Base-by-base conservation (phyloP, 1,140 invertebrate species). In the Gonioctena quinquepunctata region DNA sequence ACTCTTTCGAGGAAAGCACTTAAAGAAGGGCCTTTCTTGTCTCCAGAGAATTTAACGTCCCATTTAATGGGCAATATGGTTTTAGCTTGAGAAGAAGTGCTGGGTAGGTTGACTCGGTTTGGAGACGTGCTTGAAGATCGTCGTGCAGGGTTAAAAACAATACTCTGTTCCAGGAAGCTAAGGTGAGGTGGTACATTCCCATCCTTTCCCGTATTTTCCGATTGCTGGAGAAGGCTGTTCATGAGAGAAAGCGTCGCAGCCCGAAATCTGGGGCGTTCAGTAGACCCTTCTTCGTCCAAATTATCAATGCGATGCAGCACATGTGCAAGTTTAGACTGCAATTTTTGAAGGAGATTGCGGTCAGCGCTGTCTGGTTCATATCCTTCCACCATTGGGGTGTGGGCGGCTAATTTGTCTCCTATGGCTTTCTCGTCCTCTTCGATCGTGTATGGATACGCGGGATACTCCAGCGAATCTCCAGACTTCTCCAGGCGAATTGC, bases 1-100 rank as follows among this genome's bases (percentile, higher is more conserved):
- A 66, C 48, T 28, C 25, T 28, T 23, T 73, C 68, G 1, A 73
- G 25, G 22, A 73, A 73, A 19, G 71, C 71, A 6, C 26, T 60
- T 4, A 73, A 13, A 5, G 66, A 69, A 16, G 28, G 3, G 23
- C 21, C 28, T 26, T 26, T 59, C 2, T 8, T 26, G 23, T 23
- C 22, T 18, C 56, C 56, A 23, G 3, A 3, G 16, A 59, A 59
- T 21, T 59, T 1, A 22, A 26, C 8, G 23, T 23, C 1, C 56
- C 23, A 59, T 16, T 27, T 59, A 59, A 8, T 8, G 5, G 56
- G 56, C 8, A 21, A 22, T 22, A 26, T 59, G 18, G 23, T 59
- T n/a, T 59, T 27, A 13, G n/a, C n/a, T 11, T 7, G 2, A 13
- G 28, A 33, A 7, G 8, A 33, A 11, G 28, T 11, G 8, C 28